A percentile compares a stretch with the other conserved stretches of the same genome.
phyloP scores from a whole-genome alignment of 2,113 vertebrate species.

The Oenanthe oenanthe region DNA sequence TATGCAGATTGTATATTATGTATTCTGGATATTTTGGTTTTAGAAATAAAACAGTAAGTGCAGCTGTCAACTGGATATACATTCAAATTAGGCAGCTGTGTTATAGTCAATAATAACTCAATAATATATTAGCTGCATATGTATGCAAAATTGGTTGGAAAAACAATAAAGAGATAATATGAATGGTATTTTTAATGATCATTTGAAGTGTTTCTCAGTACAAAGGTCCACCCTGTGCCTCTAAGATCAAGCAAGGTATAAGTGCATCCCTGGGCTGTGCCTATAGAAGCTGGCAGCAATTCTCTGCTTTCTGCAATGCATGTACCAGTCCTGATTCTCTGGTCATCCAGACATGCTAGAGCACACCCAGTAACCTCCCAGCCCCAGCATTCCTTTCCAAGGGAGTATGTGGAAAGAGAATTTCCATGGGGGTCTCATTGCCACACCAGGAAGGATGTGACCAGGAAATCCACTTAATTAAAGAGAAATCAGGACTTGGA shows the following conservation, averaged over 20 bases:
- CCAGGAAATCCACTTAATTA: background rate
- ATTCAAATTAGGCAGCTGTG: background rate
- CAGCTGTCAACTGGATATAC: background rate
- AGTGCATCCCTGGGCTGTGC: background rate
- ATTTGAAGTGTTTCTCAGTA: background rate
- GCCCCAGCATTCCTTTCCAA: background rate
- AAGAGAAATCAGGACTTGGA: background rate
- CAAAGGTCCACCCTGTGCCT: background rate
- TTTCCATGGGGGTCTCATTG: background rate
- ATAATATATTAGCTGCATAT: background rate
- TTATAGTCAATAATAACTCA: background rate
- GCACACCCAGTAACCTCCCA: background rate
- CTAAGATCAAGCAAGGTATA: background rate
- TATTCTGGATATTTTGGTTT: background rate
- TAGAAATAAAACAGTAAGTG: background rate
- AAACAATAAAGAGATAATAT: background rate
- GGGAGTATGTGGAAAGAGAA: background rate
- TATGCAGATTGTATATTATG: background rate
- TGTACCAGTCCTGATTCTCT: background rate
- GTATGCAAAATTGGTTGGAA: background rate
- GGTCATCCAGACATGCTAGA: background rate
- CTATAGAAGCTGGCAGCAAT: background rate
- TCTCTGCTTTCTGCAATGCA: background rate
- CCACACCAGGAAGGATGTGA: fast-evolving
- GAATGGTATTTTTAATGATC: background rate